These are phyloP conservation scores for Drosophila orosa DNA, from an alignment of 1,140 invertebrate genomes.

Conservation along the genomic window DNA sequence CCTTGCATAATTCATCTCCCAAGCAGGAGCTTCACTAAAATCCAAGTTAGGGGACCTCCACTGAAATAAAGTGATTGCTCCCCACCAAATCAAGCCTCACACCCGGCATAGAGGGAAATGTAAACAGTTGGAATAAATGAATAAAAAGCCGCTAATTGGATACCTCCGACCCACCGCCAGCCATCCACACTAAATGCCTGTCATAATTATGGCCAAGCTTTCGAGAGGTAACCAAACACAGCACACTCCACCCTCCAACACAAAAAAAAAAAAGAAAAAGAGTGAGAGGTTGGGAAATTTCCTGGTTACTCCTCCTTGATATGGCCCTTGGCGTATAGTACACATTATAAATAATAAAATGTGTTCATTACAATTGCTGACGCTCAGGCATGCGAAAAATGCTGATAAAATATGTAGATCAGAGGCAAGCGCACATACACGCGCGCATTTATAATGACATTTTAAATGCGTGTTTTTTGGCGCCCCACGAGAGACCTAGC, in stretches of 20 bases:
- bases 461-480: constrained; percentile 77
- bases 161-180: constrained; percentile 21
- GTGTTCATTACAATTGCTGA: constrained; percentile 74
- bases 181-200: constrained; percentile 54
- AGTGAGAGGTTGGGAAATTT: constrained; percentile 7
- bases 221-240: constrained; percentile 46
- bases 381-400: constrained; percentile 75
- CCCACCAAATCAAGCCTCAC: constrained; percentile 7
- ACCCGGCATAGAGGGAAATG: constrained; percentile 12
- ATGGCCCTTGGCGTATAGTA: constrained; percentile 7
- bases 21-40: neutral
- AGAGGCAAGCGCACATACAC: constrained; percentile 19
- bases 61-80: constrained; percentile 1
- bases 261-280: constrained; percentile 2
- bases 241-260: constrained; percentile 9
- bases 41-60: neutral
- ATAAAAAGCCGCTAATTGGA: constrained; percentile 68
- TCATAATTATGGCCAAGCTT: constrained; percentile 60
- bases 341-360: constrained; percentile 73
- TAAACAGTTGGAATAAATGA: constrained; percentile 51
- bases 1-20: neutral
- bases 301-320: constrained; percentile 11
- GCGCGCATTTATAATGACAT: constrained; percentile 75
- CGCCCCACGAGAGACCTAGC: constrained; percentile 12
- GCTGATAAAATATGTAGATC: constrained; percentile 74